Evolutionary conservation across 2,888 invertebrate species (phyloP), one percentile per base, ranked within the genome.

Genomic region (Rhagonycha fulva): DNA sequence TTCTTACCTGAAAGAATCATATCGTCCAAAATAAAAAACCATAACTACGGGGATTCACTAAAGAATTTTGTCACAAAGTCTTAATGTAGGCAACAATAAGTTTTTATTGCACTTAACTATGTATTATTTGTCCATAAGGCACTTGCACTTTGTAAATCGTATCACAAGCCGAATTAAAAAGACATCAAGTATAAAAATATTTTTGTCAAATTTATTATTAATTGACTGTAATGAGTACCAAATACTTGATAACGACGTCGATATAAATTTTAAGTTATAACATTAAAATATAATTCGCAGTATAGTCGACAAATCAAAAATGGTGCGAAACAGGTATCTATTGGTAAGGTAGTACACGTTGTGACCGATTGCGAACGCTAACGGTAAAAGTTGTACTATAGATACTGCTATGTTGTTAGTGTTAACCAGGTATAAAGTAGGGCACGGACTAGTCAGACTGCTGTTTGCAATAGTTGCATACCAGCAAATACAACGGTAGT

Each of bases 361-460:
- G 82, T 80, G 80, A 79, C 82, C 83, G 82, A 84, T 85, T 84
- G 84, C 82, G 80, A 84, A 81, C 84, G 82, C 82, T 88, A 88
- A 88, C 88, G 87, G 88, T 87, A 87, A 84, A 85, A 85, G 87
- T 87, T 86, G 88, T 87, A 88, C 88, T 87, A 87, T 85, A 85
- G 84, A 85, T 84, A 87, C 87, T 85, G 87, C 87, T 87, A 87
- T 82, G 79, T 81, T 79, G 70, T 81, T 76, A 77, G 84, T 83
- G 84, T 85, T 84, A 85, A 84, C 85, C 87, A 87, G 87, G 87
- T 86, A 84, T 84, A 87, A 88, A 88, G 87, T 88, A 87, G 88
- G 88, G 85, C 87, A 87, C 85, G 81, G 84, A 87, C 87, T 87
- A 86, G 85, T 83, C 84, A 81, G 76, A 78, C 79, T 73, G 83